Evolutionary conservation across 2,888 invertebrate species (phyloP), one percentile per base, ranked within the genome.

Genomic region (Drosophila rellima): DNA sequence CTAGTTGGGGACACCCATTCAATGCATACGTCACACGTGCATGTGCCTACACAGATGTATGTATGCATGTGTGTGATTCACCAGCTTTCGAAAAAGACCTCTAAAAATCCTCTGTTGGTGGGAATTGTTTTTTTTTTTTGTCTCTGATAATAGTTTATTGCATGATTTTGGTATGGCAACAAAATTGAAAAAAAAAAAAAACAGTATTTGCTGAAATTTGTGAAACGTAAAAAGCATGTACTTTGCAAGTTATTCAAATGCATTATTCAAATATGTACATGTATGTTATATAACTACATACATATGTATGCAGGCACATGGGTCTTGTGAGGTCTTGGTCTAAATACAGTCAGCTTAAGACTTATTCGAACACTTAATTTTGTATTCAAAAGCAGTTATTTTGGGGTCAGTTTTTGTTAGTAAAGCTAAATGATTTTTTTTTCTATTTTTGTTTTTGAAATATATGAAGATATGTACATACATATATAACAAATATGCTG

Each of bases 101-200:
- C 57, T 75, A 70, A 64, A 65, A 57, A 74, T 69, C 63, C 70
- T 63, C 73, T 60, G 42, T 54, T 67, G 60, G 61, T 72, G 73
- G 62, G 37, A 59, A 61, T 56, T 47, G 29, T 20, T 18, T 40
- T 35, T 6, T 35, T n/a, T 35, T 4, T 13, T 23, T 23, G 11
- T 48, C 17, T 42, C 33, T 51, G 18, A 40, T 33, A 37, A 51
- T 60, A 67, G 31, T 35, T 7, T 35, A n/a, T 48, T 31, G 37
- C 13, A 51, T 50, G 48, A 67, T 23, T 55, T 55, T 59, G 29
- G 17, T 48, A 37, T 35, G 15, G 4, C 57, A 44, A 61, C 23
- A 37, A 10, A 18, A 42, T 44, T 13, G 5, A 2, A 44, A 23
- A 26, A n/a, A 11, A 15, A 5, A n/a, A 11, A 10, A 15, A 47